A percentile compares a stretch with the other conserved stretches of the same genome.
These are phyloP conservation scores for Campopleginae sp. DNA, from an alignment of 2,888 invertebrate species.

Conservation along the genomic window DNA sequence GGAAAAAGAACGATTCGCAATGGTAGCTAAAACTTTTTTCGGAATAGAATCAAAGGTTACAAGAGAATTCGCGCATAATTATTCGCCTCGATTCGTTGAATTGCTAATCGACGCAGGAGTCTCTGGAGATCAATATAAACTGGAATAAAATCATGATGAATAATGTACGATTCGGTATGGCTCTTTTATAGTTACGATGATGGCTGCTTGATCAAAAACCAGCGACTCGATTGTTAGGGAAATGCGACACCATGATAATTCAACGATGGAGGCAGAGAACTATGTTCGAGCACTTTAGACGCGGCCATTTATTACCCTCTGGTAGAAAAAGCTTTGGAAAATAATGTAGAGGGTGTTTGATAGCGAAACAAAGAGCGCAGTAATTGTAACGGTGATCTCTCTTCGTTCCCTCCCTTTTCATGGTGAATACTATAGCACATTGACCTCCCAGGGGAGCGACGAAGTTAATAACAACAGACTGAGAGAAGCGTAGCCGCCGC, in stretches of 20 bases:
- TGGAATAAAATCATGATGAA: constrained; percentile 32
- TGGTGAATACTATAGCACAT: constrained; percentile 36
- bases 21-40: not conserved
- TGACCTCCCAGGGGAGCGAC: constrained; percentile 68
- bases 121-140: constrained; percentile 50
- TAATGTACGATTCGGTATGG: constrained; percentile 38
- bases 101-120: constrained; percentile 11
- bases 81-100: constrained; percentile 10
- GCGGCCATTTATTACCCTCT: constrained; percentile 41
- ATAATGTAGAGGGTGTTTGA: constrained; percentile 67
- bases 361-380: constrained; percentile 80
- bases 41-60: not conserved
- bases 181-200: constrained; percentile 9
- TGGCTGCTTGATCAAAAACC: constrained; percentile 38
- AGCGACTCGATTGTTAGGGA: constrained; percentile 41
- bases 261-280: constrained; percentile 36
- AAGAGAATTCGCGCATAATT: constrained; percentile 13
- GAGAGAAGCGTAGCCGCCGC: constrained; percentile 72
- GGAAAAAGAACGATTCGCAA: constrained; percentile 11
- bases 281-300: constrained; percentile 49
- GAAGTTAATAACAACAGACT: constrained; percentile 79
- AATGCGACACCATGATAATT: constrained; percentile 54
- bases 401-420: constrained; percentile 48
- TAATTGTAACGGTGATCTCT: constrained; percentile 76
- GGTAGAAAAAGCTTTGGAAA: constrained; percentile 66